These are phyloP conservation scores for Phymatocera aterrima DNA, from an alignment of 2,888 invertebrate species.

Conservation along the genomic window DNA sequence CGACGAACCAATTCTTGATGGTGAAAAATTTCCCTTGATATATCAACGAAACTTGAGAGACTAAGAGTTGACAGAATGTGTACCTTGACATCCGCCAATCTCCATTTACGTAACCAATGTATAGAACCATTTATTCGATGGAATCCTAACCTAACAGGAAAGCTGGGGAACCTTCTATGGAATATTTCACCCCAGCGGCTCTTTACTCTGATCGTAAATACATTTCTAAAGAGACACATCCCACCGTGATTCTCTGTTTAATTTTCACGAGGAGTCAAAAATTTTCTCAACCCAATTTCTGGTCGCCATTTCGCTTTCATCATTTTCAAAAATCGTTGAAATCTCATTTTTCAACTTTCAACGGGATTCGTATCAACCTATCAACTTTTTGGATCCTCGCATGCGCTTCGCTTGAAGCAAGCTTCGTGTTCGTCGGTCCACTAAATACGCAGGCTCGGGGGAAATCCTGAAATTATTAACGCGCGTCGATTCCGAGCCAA, in stretches of 20 bases:
- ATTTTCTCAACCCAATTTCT: too few species aligned
- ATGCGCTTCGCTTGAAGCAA: too few species aligned
- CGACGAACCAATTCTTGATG: background rate
- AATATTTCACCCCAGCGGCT: background rate
- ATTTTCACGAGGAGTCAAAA: background rate
- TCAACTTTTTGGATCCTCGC: too few species aligned
- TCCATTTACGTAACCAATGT: background rate
- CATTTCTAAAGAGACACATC: background rate
- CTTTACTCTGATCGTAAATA: background rate
- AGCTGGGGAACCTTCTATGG: background rate
- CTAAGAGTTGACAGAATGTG: background rate
- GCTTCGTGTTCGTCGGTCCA: too few species aligned
- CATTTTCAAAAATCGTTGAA: too few species aligned
- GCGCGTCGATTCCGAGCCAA: background rate
- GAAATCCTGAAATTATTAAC: background rate
- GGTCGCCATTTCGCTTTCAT: too few species aligned
- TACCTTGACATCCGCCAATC: conserved; percentile 9
- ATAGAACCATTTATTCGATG: conserved; percentile 23
- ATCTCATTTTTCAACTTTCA: too few species aligned
- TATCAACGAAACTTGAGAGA: conserved; percentile 7
- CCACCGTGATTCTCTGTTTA: background rate
- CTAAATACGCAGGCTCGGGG: too few species aligned
- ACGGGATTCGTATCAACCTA: too few species aligned
- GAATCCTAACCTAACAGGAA: background rate
- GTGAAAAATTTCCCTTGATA: background rate